These are phyloP conservation scores for Eristalis tenax DNA, from an alignment of 2,888 invertebrate species.

Conservation along the genomic window DNA sequence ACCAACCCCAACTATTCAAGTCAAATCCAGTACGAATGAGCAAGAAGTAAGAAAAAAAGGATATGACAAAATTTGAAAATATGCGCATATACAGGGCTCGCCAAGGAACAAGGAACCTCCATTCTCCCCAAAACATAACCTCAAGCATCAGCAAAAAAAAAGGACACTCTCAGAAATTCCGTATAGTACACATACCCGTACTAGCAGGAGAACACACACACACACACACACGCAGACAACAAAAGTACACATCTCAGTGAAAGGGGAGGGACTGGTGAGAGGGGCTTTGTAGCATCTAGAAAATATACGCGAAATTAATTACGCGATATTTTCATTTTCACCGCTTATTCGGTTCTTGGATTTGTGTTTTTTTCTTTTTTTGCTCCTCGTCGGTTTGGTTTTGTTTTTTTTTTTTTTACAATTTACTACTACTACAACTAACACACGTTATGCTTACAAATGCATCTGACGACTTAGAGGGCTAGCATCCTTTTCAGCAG, in stretches of 20 bases:
- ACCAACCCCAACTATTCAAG: neutral
- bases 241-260: neutral
- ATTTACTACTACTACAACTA: constrained; percentile 67
- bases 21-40: neutral
- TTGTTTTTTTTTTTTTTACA: constrained; percentile 28
- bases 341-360: neutral
- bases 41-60: neutral
- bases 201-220: neutral
- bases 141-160: constrained; percentile 55
- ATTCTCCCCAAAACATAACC: constrained; percentile 54
- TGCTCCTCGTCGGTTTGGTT: neutral
- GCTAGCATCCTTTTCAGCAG: constrained; percentile 16
- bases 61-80: neutral
- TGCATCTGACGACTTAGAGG: constrained; percentile 49
- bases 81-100: neutral
- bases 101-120: constrained; percentile 34
- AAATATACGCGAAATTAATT: constrained; percentile 68
- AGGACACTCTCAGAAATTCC: constrained; percentile 52
- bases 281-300: constrained; percentile 47
- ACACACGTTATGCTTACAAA: constrained; percentile 56
- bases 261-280: neutral
- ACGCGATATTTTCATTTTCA: constrained; percentile 46
- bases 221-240: neutral
- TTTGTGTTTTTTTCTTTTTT: constrained; percentile 24
- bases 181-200: constrained; percentile 24